These are phyloP conservation scores for Alethe castanea DNA, from an alignment of 2,113 vertebrate genomes.

Conservation along the genomic window DNA sequence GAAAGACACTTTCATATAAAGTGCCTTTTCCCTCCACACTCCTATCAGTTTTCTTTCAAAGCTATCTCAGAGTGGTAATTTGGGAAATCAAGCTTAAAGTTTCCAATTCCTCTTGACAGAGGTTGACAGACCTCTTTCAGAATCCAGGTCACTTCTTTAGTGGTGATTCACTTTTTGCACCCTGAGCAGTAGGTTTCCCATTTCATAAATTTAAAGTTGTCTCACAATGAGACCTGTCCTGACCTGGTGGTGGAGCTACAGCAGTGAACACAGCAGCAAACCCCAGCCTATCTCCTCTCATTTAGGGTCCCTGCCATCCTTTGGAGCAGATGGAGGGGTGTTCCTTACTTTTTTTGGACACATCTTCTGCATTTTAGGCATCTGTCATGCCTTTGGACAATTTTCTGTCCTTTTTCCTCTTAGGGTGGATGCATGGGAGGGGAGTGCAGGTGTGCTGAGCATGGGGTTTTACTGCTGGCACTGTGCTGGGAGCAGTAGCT, in stretches of 20 bases:
- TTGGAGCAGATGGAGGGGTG: accelerated
- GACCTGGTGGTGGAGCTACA: not conserved
- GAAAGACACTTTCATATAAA: not conserved
- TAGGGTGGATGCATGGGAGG: not conserved
- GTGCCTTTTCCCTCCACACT: not conserved
- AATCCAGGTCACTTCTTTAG: slow-evolving; percentile 17
- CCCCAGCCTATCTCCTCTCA: not conserved
- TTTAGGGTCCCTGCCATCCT: not conserved
- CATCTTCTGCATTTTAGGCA: not conserved
- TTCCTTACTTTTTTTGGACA: not conserved
- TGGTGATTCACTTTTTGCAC: not conserved
- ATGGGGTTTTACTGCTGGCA: not conserved
- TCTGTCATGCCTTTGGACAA: not conserved
- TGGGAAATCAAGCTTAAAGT: not conserved
- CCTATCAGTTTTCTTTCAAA: slow-evolving; percentile 10
- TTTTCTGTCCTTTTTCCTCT: not conserved
- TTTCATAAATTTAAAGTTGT: slow-evolving; percentile 23
- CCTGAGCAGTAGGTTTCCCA: not conserved
- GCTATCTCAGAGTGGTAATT: slow-evolving; percentile 18
- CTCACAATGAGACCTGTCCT: not conserved
- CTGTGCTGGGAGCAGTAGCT: not conserved
- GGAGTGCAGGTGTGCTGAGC: not conserved
- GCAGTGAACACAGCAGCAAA: not conserved
- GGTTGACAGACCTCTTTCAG: not conserved
- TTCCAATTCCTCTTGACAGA: not conserved